Conservation (phyloP, 2,797 vertebrate genomes). For the Lophius americanus region DNA sequence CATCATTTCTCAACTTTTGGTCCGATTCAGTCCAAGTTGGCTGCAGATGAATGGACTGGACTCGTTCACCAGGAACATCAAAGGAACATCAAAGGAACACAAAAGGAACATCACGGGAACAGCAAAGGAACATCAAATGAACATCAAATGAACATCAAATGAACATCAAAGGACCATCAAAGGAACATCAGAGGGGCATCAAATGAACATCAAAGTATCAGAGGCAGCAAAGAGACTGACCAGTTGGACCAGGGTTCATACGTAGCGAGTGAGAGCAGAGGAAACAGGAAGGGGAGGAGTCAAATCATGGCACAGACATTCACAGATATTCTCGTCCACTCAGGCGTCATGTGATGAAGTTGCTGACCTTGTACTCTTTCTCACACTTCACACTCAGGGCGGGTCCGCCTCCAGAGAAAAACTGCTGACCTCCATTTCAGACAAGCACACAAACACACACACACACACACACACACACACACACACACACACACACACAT, state of each 20-base stretch:
- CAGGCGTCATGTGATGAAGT: constrained; percentile 5
- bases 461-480: neutral
- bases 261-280: constrained; percentile 23
- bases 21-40: too few relatives aligned
- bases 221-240: constrained; percentile 9
- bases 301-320: neutral
- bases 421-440: constrained; percentile 36
- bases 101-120: too few relatives aligned
- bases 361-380: constrained; percentile 41
- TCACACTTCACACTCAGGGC: constrained; percentile 10
- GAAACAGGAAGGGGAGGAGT: neutral
- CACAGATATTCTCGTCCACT: neutral
- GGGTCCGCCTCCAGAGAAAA: constrained; percentile 34
- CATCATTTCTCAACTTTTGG: too few relatives aligned
- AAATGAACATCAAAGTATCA: too few relatives aligned
- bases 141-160: too few relatives aligned
- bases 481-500: constrained; percentile 1
- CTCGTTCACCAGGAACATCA: too few relatives aligned
- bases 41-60: too few relatives aligned
- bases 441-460: constrained; percentile 2
- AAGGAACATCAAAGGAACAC: too few relatives aligned
- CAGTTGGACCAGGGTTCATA: neutral
- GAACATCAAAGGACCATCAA: too few relatives aligned
- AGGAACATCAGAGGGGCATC: constrained; percentile 2
- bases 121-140: too few relatives aligned